Base-by-base conservation (phyloP, 2,888 invertebrate species). In the Rapana venosa region DNA sequence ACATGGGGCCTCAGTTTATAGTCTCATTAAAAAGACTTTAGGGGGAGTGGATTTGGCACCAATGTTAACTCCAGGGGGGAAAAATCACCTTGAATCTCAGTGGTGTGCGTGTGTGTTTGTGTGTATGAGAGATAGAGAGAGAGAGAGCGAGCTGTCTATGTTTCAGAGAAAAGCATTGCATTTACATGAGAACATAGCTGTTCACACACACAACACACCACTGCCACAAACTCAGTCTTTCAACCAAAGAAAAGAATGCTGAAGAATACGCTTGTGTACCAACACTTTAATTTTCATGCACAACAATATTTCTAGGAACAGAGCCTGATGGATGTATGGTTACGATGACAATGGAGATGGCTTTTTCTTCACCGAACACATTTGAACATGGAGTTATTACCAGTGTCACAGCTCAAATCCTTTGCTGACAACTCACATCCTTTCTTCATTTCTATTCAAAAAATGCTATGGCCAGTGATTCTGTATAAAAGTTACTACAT, bases 241-340 rank as follows among this genome's bases (percentile, higher is more conserved):
- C 47, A 47, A 47, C 47, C n/a, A n/a, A 61, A 22, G 5, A 66
- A 66, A 26, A 66, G 13, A 22, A 66, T 22, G 66, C 26, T 6
- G 66, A 66, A 47, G 26, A 66, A 66, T 13, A 26, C 36, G 20
- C 32, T 83, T 83, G 36, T 83, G 81, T 83, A 83, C 47, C 81
- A 83, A 83, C 81, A 83, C 81, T 83, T 83, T 83, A 83, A 83
- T 83, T 83, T n/a, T 83, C 81, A 83, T 83, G 81, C 81, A 83
- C 81, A 47, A 83, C 81, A 83, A 13, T 83, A 83, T 36, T 30
- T 36, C 81, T 83, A 83, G 81, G 81, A 83, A 83, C 81, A 47
- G 81, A 83, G 81, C 47, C 2, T 22, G 13, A 61, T 22, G 13
- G 81, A 83, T 47, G 47, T 83, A 36, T 83, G 81, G 81, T 47